Evolutionary conservation across 2,888 invertebrate genomes (phyloP).

Genomic region (Lissonota sp.): DNA sequence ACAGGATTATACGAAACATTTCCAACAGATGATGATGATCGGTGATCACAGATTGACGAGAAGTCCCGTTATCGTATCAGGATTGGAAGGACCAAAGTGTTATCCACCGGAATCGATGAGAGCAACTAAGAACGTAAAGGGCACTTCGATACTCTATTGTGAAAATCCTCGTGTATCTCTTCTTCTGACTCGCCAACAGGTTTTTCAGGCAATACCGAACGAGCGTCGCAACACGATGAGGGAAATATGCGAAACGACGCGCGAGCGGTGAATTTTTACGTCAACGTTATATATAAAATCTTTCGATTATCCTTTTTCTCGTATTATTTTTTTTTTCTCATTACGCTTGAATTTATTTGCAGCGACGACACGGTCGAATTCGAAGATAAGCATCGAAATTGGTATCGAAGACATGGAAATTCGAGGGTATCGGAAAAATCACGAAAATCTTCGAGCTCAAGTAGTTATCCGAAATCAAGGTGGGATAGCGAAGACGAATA

Average conservation of each 20-base stretch:
- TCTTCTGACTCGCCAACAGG: conserved; percentile 73
- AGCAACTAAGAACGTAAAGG: conserved; percentile 75
- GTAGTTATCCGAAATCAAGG: conserved; percentile 76
- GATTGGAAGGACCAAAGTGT: conserved; percentile 76
- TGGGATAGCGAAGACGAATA: conserved; percentile 81
- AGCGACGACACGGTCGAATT: conserved; percentile 73
- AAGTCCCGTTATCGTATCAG: conserved; percentile 73
- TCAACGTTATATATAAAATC: background rate
- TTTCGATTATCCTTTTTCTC: conserved; percentile 21
- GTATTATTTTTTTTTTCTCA: background rate
- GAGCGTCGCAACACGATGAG: conserved; percentile 78
- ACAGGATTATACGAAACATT: conserved; percentile 77
- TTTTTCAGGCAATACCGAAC: conserved; percentile 74
- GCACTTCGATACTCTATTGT: conserved; percentile 74
- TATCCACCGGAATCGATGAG: conserved; percentile 80
- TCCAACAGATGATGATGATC: conserved; percentile 80
- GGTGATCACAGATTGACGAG: conserved; percentile 75
- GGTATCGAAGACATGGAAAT: conserved; percentile 75
- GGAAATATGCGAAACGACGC: conserved; percentile 76
- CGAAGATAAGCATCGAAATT: conserved; percentile 74
- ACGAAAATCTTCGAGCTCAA: conserved; percentile 52
- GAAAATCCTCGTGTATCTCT: conserved; percentile 79
- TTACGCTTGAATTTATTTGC: background rate
- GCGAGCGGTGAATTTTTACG: conserved; percentile 68
- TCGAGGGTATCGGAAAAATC: conserved; percentile 37